Percentiles rank a stretch among this genome's conserved stretches.
Conservation (phyloP, 2,113 vertebrate genomes). For the Lates calcarifer region DNA sequence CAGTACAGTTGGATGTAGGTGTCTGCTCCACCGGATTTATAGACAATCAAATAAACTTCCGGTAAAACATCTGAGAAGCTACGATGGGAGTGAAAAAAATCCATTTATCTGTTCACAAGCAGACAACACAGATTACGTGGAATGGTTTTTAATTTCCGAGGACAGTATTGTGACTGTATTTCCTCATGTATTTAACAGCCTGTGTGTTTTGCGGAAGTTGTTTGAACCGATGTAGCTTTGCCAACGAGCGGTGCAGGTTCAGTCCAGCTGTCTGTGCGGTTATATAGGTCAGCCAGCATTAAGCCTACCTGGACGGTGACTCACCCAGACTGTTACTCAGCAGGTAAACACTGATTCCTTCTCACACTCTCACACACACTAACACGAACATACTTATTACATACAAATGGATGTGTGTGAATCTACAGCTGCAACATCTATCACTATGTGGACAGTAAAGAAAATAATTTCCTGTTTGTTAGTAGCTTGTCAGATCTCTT, state of each 20-base stretch:
- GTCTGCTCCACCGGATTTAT: not conserved
- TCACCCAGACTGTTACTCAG: conserved; percentile 58
- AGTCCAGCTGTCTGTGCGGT: conserved; percentile 63
- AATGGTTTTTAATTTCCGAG: conserved; percentile 44
- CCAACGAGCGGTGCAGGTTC: conserved; percentile 5
- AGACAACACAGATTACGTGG: conserved; percentile 43
- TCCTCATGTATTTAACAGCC: conserved; percentile 20
- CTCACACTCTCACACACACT: conserved; percentile 11
- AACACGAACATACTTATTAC: not conserved
- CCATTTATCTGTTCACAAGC: conserved; percentile 46
- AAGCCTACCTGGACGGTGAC: conserved; percentile 72
- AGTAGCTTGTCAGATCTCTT: not conserved
- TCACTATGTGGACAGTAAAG: too few relatives aligned
- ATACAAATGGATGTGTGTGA: not conserved
- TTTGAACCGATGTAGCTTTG: conserved; percentile 21
- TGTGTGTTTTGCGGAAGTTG: conserved; percentile 29
- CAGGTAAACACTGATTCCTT: conserved; percentile 46
- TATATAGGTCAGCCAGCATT: conserved; percentile 71
- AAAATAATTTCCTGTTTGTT: too few relatives aligned
- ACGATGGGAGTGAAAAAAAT: conserved; percentile 19
- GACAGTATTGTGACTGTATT: conserved; percentile 19
- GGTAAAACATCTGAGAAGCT: not conserved
- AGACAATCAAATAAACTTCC: conserved; percentile 8
- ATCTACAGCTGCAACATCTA: not conserved
- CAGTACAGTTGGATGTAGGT: not conserved